Conservation (phyloP, 2,888 invertebrate genomes). For the Agrotis clavis region DNA sequence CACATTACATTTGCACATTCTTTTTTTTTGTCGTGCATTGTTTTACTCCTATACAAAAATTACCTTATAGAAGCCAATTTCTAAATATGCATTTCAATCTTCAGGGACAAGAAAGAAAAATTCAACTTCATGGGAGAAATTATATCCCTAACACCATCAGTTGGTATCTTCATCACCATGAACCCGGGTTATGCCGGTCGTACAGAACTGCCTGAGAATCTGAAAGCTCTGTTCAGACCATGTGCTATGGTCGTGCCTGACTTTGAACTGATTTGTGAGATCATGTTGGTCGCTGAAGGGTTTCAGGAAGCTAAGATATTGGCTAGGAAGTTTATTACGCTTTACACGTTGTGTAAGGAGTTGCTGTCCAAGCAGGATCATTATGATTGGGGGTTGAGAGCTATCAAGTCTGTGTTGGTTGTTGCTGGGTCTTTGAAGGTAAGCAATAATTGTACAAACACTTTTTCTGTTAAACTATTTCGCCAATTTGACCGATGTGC, state of each 20-base stretch:
- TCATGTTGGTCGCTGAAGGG: constrained; percentile 99
- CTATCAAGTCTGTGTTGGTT: constrained; percentile 98
- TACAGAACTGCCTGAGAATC: constrained; percentile 96
- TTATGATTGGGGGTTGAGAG: constrained; percentile 99
- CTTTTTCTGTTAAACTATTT: too few relatives aligned
- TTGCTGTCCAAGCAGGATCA: constrained; percentile 98
- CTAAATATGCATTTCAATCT: constrained; percentile 48
- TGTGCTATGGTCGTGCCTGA: constrained; percentile 99
- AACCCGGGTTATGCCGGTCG: constrained; percentile 99
- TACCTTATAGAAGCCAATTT: too few relatives aligned
- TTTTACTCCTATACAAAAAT: too few relatives aligned
- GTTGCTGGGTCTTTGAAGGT: constrained; percentile 99
- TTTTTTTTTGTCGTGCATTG: too few relatives aligned
- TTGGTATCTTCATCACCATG: constrained; percentile 99
- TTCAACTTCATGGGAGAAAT: constrained; percentile 99
- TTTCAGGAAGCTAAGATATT: constrained; percentile 98
- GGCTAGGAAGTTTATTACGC: constrained; percentile 98
- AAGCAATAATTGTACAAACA: constrained; percentile 58
- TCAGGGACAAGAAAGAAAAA: constrained; percentile 95
- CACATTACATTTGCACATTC: neutral
- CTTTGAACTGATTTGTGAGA: constrained; percentile 99
- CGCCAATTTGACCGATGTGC: too few relatives aligned
- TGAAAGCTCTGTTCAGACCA: constrained; percentile 94
- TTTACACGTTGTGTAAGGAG: constrained; percentile 98
- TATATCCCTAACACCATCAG: constrained; percentile 95